phyloP scores from a whole-genome alignment of 2,113 vertebrate genomes.

The Phainopepla nitens region DNA sequence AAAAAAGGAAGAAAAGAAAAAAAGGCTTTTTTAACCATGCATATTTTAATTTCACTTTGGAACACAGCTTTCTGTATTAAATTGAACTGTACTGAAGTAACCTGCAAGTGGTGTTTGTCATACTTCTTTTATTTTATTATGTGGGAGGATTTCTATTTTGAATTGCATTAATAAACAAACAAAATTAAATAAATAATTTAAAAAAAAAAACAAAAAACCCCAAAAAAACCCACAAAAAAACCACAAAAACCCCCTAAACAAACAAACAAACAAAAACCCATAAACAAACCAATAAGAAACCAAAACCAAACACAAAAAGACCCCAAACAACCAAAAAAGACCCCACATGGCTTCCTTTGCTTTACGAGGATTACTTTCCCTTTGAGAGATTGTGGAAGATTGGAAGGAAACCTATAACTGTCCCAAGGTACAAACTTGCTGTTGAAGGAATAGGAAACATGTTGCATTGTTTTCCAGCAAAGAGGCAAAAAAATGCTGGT shows the following conservation, averaged over 20 bases:
- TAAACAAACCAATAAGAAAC: no score
- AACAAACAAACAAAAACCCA: not conserved
- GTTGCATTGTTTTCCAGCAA: not conserved
- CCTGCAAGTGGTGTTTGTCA: not conserved
- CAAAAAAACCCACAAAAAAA: not conserved
- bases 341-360: not conserved
- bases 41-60: not conserved
- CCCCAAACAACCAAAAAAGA: not conserved
- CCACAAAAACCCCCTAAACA: no score
- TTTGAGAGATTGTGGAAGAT: not conserved
- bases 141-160: not conserved
- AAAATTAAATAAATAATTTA: no score
- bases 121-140: not conserved
- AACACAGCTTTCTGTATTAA: not conserved
- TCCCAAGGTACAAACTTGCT: not conserved
- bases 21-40: rapidly evolving
- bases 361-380: not conserved
- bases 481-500: not conserved
- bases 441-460: not conserved
- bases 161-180: not conserved
- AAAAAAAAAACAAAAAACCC: not conserved
- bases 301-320: rapidly evolving
- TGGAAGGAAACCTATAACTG: not conserved
- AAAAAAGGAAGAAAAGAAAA: no score
- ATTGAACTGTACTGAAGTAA: not conserved